Evolutionary conservation across 2,888 invertebrate species (phyloP).

Genomic region (Globia sparganii): DNA sequence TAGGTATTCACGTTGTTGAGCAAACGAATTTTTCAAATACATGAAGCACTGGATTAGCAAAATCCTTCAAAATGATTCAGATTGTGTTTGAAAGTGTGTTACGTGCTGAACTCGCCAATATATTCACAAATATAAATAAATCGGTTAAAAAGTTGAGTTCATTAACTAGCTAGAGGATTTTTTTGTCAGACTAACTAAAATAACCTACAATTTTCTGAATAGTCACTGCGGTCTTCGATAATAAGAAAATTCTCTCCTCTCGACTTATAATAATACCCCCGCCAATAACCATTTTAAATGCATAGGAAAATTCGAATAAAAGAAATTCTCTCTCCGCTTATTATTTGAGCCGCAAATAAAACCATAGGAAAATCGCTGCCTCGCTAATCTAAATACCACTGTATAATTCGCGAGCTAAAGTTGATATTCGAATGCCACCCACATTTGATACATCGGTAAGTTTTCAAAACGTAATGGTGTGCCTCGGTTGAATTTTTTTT

Average conservation of each 20-base stretch:
- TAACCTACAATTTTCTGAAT: slow-evolving; percentile 12
- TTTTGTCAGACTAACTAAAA: background rate
- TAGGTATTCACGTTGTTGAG: too few species aligned
- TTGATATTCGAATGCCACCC: slow-evolving; percentile 63
- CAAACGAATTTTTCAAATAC: too few species aligned
- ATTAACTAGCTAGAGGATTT: background rate
- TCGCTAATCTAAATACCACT: slow-evolving; percentile 74
- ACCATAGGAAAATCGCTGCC: slow-evolving; percentile 71
- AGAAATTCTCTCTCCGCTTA: slow-evolving; percentile 64
- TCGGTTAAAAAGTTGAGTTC: background rate
- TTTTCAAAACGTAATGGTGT: slow-evolving; percentile 73
- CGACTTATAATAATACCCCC: slow-evolving; percentile 13
- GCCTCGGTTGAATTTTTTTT: slow-evolving; percentile 68
- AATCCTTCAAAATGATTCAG: too few species aligned
- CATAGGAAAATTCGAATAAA: slow-evolving; percentile 61
- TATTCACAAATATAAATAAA: background rate
- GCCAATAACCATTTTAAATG: slow-evolving; percentile 35
- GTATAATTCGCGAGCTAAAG: slow-evolving; percentile 67
- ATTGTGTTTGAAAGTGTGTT: too few species aligned
- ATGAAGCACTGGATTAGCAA: too few species aligned
- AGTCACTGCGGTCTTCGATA: background rate
- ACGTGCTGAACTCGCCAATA: background rate
- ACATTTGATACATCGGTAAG: slow-evolving; percentile 66
- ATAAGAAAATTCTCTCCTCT: slow-evolving; percentile 10
- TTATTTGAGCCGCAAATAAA: slow-evolving; percentile 71